Evolutionary conservation across 2,113 vertebrate genomes (phyloP), one percentile per base, ranked within the genome.

Genomic region (Gobio gobio): DNA sequence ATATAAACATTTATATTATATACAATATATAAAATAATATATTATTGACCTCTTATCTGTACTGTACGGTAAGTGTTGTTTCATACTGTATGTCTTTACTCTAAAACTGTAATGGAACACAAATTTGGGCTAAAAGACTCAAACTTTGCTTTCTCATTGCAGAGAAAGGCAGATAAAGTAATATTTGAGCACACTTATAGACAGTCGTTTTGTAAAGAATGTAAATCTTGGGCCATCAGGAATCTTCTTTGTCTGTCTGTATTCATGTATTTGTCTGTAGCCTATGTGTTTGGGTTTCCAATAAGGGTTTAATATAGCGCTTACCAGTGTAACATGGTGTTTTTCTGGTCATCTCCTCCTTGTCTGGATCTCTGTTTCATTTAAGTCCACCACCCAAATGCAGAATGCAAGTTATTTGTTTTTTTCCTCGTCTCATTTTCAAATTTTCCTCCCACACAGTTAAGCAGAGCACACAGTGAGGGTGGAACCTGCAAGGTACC

Each of bases 371-470:
- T 72, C 26, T 51, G n/a, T 61, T 82, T 49, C 3, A 29, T 82
- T 66, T 36, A 47, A 68, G 43, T 74, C 59, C 79, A 43, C 59
- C 59, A 82, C 43, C 70, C 47, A 59, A 79, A 36, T 9, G 12
- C 51, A 54, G 33, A 68, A 26, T 1, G 70, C 8, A 47, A 0
- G 5, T 6, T 73, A 51, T 79, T 45, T 77, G 24, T 24, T 29
- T 87, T 86, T 83, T 88, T 76, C 45, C 13, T 16, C 3, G 3
- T 76, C 73, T 76, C n/a, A 54, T 91, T 87, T 87, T 87, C 86
- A 90, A 78, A 70, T 72, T 66, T 83, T 81, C 74, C 56, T 88
- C 78, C 64, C 82, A 84, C 61, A 66, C 51, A 49, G 26, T 87
- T 78, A 78, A 83, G 13, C 12, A 43, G 40, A 29, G 43, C 58